phyloP scores from a whole-genome alignment of 2,113 vertebrate species.

The Quiscalus mexicanus region DNA sequence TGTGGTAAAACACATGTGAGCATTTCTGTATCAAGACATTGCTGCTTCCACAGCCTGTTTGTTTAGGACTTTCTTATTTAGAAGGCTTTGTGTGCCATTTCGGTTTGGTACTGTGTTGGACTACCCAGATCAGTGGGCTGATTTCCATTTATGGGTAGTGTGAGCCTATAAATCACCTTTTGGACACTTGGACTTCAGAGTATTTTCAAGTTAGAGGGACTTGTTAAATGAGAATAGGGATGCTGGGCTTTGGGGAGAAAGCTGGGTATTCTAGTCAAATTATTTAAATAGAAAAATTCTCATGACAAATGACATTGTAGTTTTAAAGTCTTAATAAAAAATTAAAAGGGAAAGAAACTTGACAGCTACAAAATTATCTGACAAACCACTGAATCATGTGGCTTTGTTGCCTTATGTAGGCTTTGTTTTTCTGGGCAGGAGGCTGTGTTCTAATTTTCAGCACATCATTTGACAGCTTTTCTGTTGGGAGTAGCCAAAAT shows the following conservation, averaged over 20 bases:
- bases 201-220: not conserved
- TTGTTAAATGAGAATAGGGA: not conserved
- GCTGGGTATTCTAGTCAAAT: not conserved
- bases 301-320: not conserved
- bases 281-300: not conserved
- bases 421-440: not conserved
- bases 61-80: not conserved
- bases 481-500: not conserved
- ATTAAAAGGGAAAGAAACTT: not conserved
- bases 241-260: not conserved
- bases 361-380: not conserved
- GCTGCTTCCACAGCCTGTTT: not conserved
- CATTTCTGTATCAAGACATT: not conserved
- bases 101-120: not conserved
- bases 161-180: not conserved
- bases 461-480: not conserved
- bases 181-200: not conserved
- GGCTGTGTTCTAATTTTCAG: not conserved
- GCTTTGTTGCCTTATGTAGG: not conserved
- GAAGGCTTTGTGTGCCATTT: not conserved
- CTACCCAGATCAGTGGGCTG: not conserved
- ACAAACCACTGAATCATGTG: not conserved
- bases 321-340: not conserved
- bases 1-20: not conserved
- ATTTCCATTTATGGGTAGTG: not conserved